Percentiles rank a stretch among this genome's conserved stretches.
Evolutionary conservation across 2,888 invertebrate species (phyloP).

Genomic region (Sesia bembeciformis): DNA sequence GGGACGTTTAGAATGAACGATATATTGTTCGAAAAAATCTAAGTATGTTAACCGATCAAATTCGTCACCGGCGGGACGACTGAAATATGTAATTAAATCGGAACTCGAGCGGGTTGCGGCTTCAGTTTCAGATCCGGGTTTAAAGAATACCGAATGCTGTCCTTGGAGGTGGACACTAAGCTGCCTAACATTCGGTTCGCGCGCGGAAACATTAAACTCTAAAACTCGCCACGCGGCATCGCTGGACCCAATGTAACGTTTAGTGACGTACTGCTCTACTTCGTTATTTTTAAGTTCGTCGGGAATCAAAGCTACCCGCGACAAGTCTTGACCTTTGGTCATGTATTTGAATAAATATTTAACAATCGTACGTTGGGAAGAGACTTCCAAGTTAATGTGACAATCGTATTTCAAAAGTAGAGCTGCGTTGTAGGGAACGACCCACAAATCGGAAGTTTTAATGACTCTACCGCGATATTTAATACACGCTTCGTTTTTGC

Average conservation of each 20-base stretch:
- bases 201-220: neutral
- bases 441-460: constrained; percentile 4
- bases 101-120: neutral
- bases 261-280: neutral
- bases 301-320: neutral
- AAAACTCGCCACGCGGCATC: constrained; percentile 4
- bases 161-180: neutral
- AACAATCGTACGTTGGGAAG: neutral
- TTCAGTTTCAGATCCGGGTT: neutral
- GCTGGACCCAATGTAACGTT: constrained; percentile 2
- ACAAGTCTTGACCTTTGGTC: constrained; percentile 4
- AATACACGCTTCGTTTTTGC: neutral
- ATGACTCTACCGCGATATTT: neutral
- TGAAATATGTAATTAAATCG: constrained; percentile 1
- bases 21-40: constrained; percentile 1
- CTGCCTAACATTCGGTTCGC: constrained; percentile 1
- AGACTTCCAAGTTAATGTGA: constrained; percentile 4
- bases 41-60: constrained; percentile 6
- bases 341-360: constrained; percentile 7
- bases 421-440: constrained; percentile 7
- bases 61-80: constrained; percentile 2
- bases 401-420: constrained; percentile 5
- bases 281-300: neutral
- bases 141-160: neutral
- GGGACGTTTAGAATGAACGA: neutral